Conservation (phyloP, 2,113 vertebrate species). For the Cyanistes caeruleus region DNA sequence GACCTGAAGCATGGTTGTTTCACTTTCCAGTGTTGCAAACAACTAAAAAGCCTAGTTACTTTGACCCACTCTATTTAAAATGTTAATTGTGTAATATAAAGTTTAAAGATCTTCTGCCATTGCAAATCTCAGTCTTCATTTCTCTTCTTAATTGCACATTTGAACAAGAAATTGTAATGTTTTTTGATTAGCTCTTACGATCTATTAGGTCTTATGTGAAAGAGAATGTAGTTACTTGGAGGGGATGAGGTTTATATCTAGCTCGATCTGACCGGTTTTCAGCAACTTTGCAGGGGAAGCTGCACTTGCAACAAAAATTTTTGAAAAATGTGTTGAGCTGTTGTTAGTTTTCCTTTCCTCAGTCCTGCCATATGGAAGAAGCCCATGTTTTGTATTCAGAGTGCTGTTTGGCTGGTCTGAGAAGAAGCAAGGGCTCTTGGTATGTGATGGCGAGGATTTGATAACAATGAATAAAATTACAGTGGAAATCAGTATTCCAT, state of each 20-base stretch:
- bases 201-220: background rate
- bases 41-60: conserved; percentile 1
- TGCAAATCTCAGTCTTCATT: conserved; percentile 46
- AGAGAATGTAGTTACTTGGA: background rate
- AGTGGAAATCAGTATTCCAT: background rate
- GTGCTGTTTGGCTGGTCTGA: background rate
- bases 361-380: background rate
- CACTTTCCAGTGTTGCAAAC: background rate
- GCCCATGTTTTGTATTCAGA: background rate
- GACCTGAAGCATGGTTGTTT: conserved; percentile 14
- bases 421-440: background rate
- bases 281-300: background rate
- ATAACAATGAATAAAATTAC: background rate
- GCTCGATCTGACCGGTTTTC: background rate
- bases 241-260: background rate
- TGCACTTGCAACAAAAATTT: background rate
- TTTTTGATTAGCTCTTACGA: conserved; percentile 41
- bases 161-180: conserved; percentile 14
- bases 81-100: conserved; percentile 61
- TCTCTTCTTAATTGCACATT: conserved; percentile 57
- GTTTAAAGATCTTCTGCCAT: conserved; percentile 53
- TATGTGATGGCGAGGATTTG: background rate
- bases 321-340: background rate
- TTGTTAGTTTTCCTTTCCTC: background rate
- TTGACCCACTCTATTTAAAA: conserved; percentile 44